Evolutionary conservation across 2,113 vertebrate genomes (phyloP).

Genomic region (Dolichotis patagonum): DNA sequence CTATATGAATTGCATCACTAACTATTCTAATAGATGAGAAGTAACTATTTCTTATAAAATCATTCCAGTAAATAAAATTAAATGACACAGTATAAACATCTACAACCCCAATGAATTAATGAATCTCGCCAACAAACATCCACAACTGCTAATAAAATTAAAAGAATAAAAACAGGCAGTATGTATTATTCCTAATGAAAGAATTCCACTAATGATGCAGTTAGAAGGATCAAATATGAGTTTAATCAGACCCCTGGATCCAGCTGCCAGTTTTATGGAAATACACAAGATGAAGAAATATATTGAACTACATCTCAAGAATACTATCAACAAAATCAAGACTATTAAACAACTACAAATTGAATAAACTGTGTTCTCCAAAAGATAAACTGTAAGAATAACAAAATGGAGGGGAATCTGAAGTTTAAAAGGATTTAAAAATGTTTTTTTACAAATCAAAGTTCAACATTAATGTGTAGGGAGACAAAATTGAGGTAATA

Average conservation of each 20-base stretch:
- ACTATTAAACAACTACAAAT: neutral
- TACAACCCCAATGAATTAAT: neutral
- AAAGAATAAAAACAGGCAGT: neutral
- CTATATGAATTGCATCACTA: neutral
- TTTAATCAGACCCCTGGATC: neutral
- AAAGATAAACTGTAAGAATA: slow-evolving; percentile 21
- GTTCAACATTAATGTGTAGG: neutral
- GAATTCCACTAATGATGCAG: neutral
- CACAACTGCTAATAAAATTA: neutral
- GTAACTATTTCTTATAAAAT: neutral
- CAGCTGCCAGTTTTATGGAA: neutral
- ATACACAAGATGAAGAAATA: neutral
- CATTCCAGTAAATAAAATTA: slow-evolving; percentile 37
- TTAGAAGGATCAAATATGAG: neutral
- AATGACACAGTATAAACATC: neutral
- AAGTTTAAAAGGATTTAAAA: neutral
- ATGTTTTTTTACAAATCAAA: slow-evolving; percentile 4
- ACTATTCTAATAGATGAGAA: neutral
- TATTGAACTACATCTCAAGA: neutral
- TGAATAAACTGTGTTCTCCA: neutral
- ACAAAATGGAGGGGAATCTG: neutral
- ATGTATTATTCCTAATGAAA: neutral
- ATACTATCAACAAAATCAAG: slow-evolving; percentile 13
- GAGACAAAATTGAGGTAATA: neutral
- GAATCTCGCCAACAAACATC: neutral